phyloP scores from a whole-genome alignment of 2,888 invertebrate species.

The Heliconius ethilla region DNA sequence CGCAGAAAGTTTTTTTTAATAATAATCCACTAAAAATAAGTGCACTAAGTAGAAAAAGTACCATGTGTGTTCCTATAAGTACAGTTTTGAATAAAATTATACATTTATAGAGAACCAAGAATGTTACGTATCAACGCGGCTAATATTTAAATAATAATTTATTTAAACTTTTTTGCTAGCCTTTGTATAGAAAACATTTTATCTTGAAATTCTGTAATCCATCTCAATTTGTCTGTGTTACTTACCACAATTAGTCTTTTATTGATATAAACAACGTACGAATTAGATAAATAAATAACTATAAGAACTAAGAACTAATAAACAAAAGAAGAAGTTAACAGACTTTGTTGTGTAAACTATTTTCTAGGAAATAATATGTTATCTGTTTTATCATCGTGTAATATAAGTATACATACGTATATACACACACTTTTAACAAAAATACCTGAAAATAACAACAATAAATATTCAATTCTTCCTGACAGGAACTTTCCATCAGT shows the following conservation, averaged over 20 bases:
- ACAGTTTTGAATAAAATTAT: too few relatives aligned
- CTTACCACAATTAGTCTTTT: constrained; percentile 10
- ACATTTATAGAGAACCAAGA: too few relatives aligned
- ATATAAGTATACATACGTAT: neutral
- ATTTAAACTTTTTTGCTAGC: neutral
- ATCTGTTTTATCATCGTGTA: neutral
- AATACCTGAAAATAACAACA: too few relatives aligned
- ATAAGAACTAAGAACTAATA: too few relatives aligned
- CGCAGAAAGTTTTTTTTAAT: too few relatives aligned
- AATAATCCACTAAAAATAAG: too few relatives aligned
- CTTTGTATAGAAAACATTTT: neutral
- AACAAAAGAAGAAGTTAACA: neutral
- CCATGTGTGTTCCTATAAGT: too few relatives aligned
- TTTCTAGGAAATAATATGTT: neutral
- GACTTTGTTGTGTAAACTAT: constrained; percentile 1
- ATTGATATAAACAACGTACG: constrained; percentile 8
- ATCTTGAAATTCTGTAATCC: neutral
- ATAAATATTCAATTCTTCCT: too few relatives aligned
- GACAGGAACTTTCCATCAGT: too few relatives aligned
- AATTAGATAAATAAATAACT: constrained; percentile 5
- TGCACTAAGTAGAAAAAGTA: too few relatives aligned
- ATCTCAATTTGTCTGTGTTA: constrained; percentile 9
- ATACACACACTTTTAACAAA: too few relatives aligned
- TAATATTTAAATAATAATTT: neutral
- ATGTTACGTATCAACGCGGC: too few relatives aligned